phyloP scores from a whole-genome alignment of 2,797 vertebrate genomes.

The Notamacropus eugenii region DNA sequence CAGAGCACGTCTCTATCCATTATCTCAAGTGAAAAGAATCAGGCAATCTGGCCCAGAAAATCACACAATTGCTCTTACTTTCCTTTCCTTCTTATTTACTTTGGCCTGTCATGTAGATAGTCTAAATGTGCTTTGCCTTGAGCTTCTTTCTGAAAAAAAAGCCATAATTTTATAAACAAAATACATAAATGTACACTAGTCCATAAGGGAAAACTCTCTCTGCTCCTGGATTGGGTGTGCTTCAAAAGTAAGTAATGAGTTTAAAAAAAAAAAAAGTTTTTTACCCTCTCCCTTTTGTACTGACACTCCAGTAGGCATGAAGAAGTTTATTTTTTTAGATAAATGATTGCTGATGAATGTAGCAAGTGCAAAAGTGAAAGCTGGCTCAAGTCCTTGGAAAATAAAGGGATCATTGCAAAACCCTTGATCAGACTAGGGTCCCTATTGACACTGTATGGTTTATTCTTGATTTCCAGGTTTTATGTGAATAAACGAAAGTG shows the following conservation, averaged over 20 bases:
- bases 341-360: neutral
- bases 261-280: neutral
- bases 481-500: neutral
- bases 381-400: neutral
- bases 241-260: neutral
- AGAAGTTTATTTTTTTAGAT: neutral
- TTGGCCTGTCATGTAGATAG: neutral
- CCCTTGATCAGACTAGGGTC: neutral
- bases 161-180: neutral
- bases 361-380: neutral
- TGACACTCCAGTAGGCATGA: neutral
- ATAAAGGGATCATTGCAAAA: neutral
- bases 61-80: neutral
- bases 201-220: neutral
- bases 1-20: neutral
- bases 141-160: neutral
- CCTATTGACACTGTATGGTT: neutral
- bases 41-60: neutral
- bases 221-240: neutral
- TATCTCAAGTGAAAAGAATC: neutral
- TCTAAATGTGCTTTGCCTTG: neutral
- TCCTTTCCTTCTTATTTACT: neutral
- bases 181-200: neutral
- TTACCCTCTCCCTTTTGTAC: neutral
- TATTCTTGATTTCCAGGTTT: neutral